phyloP scores from a whole-genome alignment of 2,888 invertebrate genomes.

The Sphaerophoria taeniata region DNA sequence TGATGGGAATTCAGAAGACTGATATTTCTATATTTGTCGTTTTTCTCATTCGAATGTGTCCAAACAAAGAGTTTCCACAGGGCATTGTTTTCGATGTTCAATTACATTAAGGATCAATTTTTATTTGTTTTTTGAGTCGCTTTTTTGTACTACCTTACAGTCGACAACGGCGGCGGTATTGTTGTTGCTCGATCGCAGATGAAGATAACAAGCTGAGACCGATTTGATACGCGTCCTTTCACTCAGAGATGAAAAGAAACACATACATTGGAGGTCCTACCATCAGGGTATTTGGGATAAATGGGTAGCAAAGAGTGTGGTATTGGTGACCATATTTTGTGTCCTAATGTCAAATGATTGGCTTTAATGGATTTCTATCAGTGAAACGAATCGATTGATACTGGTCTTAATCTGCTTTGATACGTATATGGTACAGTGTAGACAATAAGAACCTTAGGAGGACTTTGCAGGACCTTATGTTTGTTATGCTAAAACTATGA shows the following conservation, averaged over 20 bases:
- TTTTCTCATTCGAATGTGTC: slow-evolving; percentile 72
- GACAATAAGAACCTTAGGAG: slow-evolving; percentile 25
- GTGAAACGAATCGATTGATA: slow-evolving; percentile 82
- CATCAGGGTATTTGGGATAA: slow-evolving; percentile 9
- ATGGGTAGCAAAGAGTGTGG: slow-evolving; percentile 64
- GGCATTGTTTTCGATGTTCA: slow-evolving; percentile 71
- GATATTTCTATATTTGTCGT: slow-evolving; percentile 40
- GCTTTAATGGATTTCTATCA: slow-evolving; percentile 83
- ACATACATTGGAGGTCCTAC: slow-evolving; percentile 43
- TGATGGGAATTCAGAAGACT: slow-evolving; percentile 36
- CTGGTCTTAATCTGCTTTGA: slow-evolving; percentile 71
- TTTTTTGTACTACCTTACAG: slow-evolving; percentile 37
- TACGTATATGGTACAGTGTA: slow-evolving; percentile 41
- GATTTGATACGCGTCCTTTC: slow-evolving; percentile 74
- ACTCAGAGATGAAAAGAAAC: slow-evolving; percentile 19
- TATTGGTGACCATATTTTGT: slow-evolving; percentile 80
- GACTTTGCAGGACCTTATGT: slow-evolving; percentile 32
- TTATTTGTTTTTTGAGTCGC: slow-evolving; percentile 38
- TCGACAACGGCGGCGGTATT: slow-evolving; percentile 33
- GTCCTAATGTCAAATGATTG: slow-evolving; percentile 83
- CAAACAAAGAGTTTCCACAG: slow-evolving; percentile 71
- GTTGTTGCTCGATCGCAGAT: slow-evolving; percentile 70
- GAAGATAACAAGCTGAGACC: slow-evolving; percentile 73
- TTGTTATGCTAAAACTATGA: slow-evolving; percentile 50
- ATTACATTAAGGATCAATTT: slow-evolving; percentile 72